Percentiles rank a stretch among this genome's conserved stretches.
Conservation (phyloP, 2,113 vertebrate species). For the Tauraco erythrolophus region DNA sequence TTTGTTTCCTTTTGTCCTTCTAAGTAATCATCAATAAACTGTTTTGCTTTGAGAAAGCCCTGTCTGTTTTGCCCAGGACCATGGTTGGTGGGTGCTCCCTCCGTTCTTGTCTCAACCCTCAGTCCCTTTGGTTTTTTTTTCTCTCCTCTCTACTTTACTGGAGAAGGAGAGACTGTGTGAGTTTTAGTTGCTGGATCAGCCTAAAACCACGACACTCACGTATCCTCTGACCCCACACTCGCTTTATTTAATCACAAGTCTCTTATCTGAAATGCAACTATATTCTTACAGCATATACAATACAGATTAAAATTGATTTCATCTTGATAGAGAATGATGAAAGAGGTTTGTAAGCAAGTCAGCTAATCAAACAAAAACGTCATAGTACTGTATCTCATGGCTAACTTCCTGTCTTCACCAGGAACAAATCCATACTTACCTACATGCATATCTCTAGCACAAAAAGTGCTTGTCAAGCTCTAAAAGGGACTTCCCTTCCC, state of each 20-base stretch:
- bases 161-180: too few relatives aligned
- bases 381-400: background rate
- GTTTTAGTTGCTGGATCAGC: too few relatives aligned
- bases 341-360: background rate
- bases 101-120: too few relatives aligned
- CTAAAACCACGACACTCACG: too few relatives aligned
- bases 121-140: too few relatives aligned
- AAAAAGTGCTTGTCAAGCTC: background rate
- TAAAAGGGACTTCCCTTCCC: background rate
- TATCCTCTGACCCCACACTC: background rate
- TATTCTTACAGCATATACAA: background rate
- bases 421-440: background rate
- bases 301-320: background rate
- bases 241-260: background rate
- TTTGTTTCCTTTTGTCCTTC: too few relatives aligned
- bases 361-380: background rate
- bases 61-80: too few relatives aligned
- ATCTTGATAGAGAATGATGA: background rate
- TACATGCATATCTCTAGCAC: rapidly evolving
- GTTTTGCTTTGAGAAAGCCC: too few relatives aligned
- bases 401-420: background rate
- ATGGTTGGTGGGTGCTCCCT: too few relatives aligned
- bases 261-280: background rate
- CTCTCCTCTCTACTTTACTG: too few relatives aligned
- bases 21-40: too few relatives aligned